Evolutionary conservation across 2,797 vertebrate genomes (phyloP).

Genomic region (Artibeus jamaicensis): DNA sequence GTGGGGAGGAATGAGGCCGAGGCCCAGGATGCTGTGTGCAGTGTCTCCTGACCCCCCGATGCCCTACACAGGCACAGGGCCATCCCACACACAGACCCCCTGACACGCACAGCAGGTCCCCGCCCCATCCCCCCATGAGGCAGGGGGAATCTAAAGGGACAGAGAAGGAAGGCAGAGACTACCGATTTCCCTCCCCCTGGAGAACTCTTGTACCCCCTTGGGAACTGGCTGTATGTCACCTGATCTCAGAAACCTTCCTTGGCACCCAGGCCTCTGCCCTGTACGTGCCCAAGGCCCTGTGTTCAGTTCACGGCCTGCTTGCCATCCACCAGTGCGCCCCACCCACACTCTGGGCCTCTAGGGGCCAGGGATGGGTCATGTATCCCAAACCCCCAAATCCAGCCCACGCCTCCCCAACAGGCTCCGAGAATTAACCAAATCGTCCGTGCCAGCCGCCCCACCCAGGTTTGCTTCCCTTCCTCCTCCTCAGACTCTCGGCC

Average conservation of each 20-base stretch:
- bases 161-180: background rate
- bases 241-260: background rate
- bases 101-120: fast-evolving
- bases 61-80: fast-evolving
- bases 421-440: background rate
- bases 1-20: background rate
- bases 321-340: background rate
- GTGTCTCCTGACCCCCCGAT: background rate
- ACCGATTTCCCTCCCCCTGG: fast-evolving
- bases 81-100: fast-evolving
- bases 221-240: background rate
- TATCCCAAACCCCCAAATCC: fast-evolving
- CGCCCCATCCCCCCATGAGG: background rate
- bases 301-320: fast-evolving
- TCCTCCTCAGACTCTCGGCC: fast-evolving
- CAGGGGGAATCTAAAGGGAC: background rate
- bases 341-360: background rate
- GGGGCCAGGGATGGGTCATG: background rate
- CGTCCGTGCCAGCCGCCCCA: fast-evolving
- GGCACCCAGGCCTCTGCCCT: background rate
- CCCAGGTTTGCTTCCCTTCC: background rate
- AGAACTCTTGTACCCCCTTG: fast-evolving
- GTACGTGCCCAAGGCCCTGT: background rate
- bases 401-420: background rate
- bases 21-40: background rate